Conservation (phyloP, 2,113 vertebrate species). For the Pelecanoides urinatrix region DNA sequence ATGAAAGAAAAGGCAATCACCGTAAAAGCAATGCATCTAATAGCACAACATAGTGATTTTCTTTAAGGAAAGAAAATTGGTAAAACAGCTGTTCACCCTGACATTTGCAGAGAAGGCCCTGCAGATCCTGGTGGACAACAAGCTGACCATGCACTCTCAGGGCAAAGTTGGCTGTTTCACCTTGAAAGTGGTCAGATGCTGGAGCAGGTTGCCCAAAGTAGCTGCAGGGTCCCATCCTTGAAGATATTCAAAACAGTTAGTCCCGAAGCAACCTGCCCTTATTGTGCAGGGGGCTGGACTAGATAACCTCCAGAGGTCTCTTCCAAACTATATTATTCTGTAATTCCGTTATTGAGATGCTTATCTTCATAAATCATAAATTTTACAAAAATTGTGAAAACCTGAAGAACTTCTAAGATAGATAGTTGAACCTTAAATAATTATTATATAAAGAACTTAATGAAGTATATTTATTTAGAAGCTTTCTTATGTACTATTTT, state of each 20-base stretch:
- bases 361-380: constrained; percentile 27
- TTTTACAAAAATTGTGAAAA: constrained; percentile 28
- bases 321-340: neutral
- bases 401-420: neutral
- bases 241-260: neutral
- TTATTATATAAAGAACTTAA: neutral
- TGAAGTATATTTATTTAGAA: neutral
- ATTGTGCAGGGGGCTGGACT: neutral
- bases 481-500: neutral
- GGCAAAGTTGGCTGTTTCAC: neutral
- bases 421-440: neutral
- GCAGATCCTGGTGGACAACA: accelerated
- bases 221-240: neutral
- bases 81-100: neutral
- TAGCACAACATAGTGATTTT: neutral
- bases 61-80: constrained; percentile 11
- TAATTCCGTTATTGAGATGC: neutral
- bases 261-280: neutral
- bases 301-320: neutral
- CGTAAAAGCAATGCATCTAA: neutral
- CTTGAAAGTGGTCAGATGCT: neutral
- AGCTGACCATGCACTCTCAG: neutral
- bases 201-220: neutral
- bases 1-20: neutral
- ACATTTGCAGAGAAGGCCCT: neutral